Base-by-base conservation (phyloP, 1,140 invertebrate genomes). In the Orussus abietinus region DNA sequence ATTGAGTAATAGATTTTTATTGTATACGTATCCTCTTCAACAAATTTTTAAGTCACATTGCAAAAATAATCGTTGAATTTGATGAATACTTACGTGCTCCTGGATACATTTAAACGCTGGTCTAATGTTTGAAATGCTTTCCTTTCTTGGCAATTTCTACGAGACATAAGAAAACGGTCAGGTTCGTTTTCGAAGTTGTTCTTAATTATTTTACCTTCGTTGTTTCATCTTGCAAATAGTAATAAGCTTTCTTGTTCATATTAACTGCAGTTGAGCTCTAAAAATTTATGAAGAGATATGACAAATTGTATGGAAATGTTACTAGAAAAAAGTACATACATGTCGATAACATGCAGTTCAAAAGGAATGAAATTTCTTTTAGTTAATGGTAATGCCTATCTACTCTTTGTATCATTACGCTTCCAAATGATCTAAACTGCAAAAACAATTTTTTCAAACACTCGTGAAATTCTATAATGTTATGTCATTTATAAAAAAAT, bases 71-170 rank as follows among this genome's bases (percentile, higher is more conserved):
- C n/a, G n/a, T n/a, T n/a, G n/a, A n/a, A n/a, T n/a, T n/a, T n/a
- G n/a, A n/a, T n/a, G n/a, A n/a, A n/a, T n/a, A n/a, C 69, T 73
- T 57, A 72, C 69, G 55, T 73, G 70, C 34, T 72, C 63, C 38
- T 62, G 58, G 45, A 72, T 59, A 39, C 66, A 73, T 49, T 68
- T 62, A 51, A 69, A 73, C 7, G 52, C 54, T 12, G 66, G 66
- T 38, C 50, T 65, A 34, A 73, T 54, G 49, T 54, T 57, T 49
- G 63, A 45, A 46, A 72, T 37, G 45, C 65, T 73, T 13, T 64
- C 53, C 49, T 58, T 67, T 36, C 54, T 60, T 20, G 67, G 65
- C 35, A 73, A 47, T 53, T 63, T 68, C 68, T 70, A 44, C 32
- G 10, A 25, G 32, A 17, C 11, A 38, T 17, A 39, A 20, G 32